Conservation (phyloP, 2,797 vertebrate species). For the Setipinna tenuifilis region DNA sequence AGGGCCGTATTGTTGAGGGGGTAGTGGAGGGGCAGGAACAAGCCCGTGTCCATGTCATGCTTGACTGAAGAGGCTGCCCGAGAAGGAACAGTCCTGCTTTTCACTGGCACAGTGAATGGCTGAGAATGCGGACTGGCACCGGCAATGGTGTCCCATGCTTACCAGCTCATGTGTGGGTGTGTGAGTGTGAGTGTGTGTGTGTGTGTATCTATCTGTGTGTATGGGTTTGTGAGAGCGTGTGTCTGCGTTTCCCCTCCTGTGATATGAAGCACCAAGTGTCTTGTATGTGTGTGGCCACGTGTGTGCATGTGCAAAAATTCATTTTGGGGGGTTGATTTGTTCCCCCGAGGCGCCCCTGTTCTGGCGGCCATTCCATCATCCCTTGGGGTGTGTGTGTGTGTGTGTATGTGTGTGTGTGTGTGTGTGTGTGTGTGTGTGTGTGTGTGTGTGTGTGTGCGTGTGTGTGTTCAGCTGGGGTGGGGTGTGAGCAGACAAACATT, state of each 20-base stretch:
- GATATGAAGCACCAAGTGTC: background rate
- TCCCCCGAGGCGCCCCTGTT: background rate
- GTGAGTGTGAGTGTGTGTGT: slow-evolving; percentile 32
- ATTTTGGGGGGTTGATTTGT: background rate
- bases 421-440: background rate
- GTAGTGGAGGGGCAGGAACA: background rate
- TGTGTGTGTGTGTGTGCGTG: too few species aligned
- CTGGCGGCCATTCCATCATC: too few species aligned
- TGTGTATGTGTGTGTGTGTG: slow-evolving; percentile 43
- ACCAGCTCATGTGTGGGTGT: background rate
- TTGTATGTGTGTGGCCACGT: slow-evolving; percentile 45
- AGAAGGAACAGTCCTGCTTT: background rate
- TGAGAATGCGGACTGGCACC: slow-evolving; percentile 12
- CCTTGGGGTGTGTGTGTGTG: background rate
- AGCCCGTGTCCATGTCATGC: background rate
- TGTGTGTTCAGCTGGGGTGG: background rate
- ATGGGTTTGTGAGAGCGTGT: background rate
- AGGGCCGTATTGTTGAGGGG: slow-evolving; percentile 14
- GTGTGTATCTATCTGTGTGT: slow-evolving; percentile 31
- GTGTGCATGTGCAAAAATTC: slow-evolving; percentile 32
- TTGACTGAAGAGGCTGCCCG: slow-evolving; percentile 1
- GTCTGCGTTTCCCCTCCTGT: background rate
- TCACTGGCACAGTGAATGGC: background rate
- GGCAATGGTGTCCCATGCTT: background rate
- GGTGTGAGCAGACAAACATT: background rate